A percentile compares a stretch with the other conserved stretches of the same genome.
phyloP scores from a whole-genome alignment of 2,888 invertebrate species.

The Dyspetes luteomarginatus region DNA sequence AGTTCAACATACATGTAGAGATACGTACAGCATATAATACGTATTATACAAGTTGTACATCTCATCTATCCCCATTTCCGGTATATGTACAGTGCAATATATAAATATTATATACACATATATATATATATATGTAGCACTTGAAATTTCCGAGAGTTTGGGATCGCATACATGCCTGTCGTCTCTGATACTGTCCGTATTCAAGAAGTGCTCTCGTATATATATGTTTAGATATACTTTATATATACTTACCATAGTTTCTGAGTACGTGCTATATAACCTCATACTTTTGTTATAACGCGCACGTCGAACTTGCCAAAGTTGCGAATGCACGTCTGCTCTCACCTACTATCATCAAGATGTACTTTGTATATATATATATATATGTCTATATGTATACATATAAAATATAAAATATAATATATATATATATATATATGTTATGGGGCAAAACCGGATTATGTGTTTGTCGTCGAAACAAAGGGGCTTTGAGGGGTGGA shows the following conservation, averaged over 20 bases:
- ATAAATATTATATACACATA: no score
- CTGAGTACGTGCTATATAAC: background rate
- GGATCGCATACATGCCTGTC: background rate
- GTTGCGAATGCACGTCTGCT: slow-evolving; percentile 6
- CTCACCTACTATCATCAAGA: no score
- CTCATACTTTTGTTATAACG: slow-evolving; percentile 17
- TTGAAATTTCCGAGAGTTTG: slow-evolving; percentile 27
- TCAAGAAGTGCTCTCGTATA: background rate
- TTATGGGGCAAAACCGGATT: slow-evolving; percentile 28
- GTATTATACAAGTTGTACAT: slow-evolving; percentile 27
- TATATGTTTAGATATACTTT: slow-evolving; percentile 2
- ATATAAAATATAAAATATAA: background rate
- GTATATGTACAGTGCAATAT: slow-evolving; percentile 4
- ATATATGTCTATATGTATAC: background rate
- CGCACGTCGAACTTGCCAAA: slow-evolving; percentile 12
- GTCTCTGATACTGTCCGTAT: background rate
- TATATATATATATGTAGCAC: slow-evolving; percentile 6
- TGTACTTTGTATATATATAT: background rate
- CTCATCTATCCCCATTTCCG: slow-evolving; percentile 31
- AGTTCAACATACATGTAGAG: background rate
- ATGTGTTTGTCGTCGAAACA: slow-evolving; percentile 28
- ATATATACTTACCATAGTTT: background rate
- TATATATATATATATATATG: background rate
- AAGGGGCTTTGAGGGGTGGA: background rate
- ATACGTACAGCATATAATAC: background rate